These are phyloP conservation scores for Drosophila asahinai DNA, from an alignment of 1,140 invertebrate species.

Conservation along the genomic window DNA sequence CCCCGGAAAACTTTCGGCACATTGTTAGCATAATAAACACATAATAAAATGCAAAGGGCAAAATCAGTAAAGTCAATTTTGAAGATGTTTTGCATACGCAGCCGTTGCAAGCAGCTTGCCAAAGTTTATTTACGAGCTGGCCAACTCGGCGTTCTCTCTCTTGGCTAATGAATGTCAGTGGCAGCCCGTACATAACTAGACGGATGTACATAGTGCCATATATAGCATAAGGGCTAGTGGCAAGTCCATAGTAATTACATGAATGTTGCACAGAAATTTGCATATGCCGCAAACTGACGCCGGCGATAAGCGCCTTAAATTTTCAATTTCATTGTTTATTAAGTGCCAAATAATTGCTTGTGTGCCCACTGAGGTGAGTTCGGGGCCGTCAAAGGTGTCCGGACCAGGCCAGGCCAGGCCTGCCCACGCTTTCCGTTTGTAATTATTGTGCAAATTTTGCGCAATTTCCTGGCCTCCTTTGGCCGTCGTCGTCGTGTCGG, in stretches of 20 bases:
- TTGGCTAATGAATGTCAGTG: constrained; percentile 64
- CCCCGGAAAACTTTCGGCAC: constrained; percentile 62
- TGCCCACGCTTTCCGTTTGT: constrained; percentile 73
- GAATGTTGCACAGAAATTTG: constrained; percentile 66
- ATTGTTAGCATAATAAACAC: constrained; percentile 82
- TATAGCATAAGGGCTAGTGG: constrained; percentile 45
- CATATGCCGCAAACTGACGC: constrained; percentile 62
- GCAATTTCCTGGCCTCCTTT: constrained; percentile 57
- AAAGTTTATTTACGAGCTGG: constrained; percentile 59
- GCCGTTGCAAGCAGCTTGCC: constrained; percentile 29
- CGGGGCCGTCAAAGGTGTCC: constrained; percentile 66
- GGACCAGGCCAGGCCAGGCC: constrained; percentile 7
- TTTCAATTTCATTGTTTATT: constrained; percentile 84
- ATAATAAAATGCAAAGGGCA: constrained; percentile 74
- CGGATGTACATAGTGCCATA: constrained; percentile 28
- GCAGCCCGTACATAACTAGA: constrained; percentile 9
- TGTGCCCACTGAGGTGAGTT: constrained; percentile 12
- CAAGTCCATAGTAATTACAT: constrained; percentile 66
- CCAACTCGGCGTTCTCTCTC: constrained; percentile 19
- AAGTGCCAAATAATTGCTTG: constrained; percentile 78
- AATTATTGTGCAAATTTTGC: constrained; percentile 71
- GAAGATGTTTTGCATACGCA: constrained; percentile 70
- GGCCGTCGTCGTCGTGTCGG: constrained; percentile 1
- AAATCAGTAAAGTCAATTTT: constrained; percentile 81
- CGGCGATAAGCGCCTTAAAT: constrained; percentile 76